phyloP scores from a whole-genome alignment of 2,888 invertebrate genomes.

The Melieria picta region DNA sequence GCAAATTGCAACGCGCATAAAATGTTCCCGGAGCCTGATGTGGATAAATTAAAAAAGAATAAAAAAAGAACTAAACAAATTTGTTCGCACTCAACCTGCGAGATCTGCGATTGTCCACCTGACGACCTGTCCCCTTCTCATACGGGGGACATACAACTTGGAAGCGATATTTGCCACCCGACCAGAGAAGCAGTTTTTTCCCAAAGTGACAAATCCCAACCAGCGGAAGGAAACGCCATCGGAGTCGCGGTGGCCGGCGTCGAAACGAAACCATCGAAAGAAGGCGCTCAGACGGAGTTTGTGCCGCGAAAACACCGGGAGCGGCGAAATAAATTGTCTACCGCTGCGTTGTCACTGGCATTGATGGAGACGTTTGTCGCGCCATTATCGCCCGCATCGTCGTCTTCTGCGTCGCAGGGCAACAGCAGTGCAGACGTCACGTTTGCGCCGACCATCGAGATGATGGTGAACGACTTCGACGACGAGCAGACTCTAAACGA shows the following conservation, averaged over 20 bases:
- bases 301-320: constrained; percentile 35
- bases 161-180: too few species aligned
- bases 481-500: constrained; percentile 97
- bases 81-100: too few species aligned
- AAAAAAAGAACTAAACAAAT: too few species aligned
- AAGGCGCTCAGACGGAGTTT: constrained; percentile 12
- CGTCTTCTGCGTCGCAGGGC: constrained; percentile 54
- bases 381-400: constrained; percentile 58
- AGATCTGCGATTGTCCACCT: too few species aligned
- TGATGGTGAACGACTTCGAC: constrained; percentile 98
- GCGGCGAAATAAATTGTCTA: constrained; percentile 37
- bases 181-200: too few species aligned
- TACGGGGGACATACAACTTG: too few species aligned
- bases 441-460: constrained; percentile 94
- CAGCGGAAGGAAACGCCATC: not conserved
- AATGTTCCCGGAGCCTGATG: constrained; percentile 34
- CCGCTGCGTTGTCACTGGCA: constrained; percentile 19
- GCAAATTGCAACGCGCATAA: not conserved
- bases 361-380: constrained; percentile 42
- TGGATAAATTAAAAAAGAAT: not conserved
- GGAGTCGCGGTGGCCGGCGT: not conserved
- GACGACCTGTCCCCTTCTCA: too few species aligned
- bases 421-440: constrained; percentile 65
- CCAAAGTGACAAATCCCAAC: not conserved
- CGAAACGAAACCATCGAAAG: not conserved